Evolutionary conservation across 2,797 vertebrate species (phyloP).

Genomic region (Danio choprae): DNA sequence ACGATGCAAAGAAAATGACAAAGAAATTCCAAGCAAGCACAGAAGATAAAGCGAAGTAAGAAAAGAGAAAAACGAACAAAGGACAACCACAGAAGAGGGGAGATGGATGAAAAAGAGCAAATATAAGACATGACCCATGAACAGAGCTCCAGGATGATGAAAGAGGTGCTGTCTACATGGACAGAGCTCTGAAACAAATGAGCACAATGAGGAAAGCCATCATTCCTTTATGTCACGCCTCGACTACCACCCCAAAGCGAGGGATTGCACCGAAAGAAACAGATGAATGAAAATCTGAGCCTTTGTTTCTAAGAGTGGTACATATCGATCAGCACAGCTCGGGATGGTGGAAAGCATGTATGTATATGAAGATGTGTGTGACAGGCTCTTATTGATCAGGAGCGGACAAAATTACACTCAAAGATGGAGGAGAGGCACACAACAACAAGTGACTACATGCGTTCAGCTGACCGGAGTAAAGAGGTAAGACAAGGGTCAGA

Average conservation of each 20-base stretch:
- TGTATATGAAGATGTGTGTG: constrained; percentile 20
- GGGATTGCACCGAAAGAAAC: constrained; percentile 19
- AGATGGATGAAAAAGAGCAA: not conserved
- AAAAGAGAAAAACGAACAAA: not conserved
- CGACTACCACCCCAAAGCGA: constrained; percentile 2
- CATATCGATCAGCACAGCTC: not conserved
- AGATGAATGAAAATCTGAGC: constrained; percentile 30
- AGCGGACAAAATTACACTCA: not conserved
- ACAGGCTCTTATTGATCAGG: constrained; percentile 31
- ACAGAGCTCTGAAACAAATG: constrained; percentile 33
- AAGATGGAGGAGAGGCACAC: not conserved
- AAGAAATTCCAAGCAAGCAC: not conserved
- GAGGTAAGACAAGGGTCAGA: not conserved
- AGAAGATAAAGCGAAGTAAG: not conserved
- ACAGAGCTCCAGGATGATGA: constrained; percentile 36
- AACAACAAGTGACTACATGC: constrained; percentile 20
- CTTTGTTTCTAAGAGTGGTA: constrained; percentile 10
- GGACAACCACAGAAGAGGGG: not conserved
- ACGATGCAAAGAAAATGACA: not conserved
- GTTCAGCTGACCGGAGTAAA: not conserved
- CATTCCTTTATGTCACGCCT: constrained; percentile 25
- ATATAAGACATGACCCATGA: constrained; percentile 28
- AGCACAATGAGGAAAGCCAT: constrained; percentile 31
- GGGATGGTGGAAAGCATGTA: not conserved
- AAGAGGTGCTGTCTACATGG: constrained; percentile 37